These are phyloP conservation scores for Andrena trimmerana DNA, from an alignment of 2,888 invertebrate species.

Conservation along the genomic window DNA sequence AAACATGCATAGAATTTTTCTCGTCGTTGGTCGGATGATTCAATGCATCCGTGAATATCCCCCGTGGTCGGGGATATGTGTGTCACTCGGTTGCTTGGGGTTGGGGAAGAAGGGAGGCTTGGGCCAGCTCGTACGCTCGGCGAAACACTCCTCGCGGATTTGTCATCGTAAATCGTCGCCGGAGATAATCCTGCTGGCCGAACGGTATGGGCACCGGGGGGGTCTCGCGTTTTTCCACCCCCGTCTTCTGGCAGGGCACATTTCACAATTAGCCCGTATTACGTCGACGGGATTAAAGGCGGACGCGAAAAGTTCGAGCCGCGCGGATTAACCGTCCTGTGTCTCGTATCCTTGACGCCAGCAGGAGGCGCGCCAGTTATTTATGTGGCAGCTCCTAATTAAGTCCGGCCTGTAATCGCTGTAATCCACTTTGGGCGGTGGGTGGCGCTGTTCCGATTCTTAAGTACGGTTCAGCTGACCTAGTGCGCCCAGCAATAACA, in stretches of 20 bases:
- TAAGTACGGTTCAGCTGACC: constrained; percentile 58
- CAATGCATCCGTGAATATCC: constrained; percentile 51
- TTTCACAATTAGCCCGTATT: constrained; percentile 65
- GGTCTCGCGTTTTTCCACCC: constrained; percentile 25
- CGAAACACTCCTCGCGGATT: constrained; percentile 53
- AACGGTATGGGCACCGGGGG: background rate
- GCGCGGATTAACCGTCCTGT: constrained; percentile 50
- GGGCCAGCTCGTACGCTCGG: background rate
- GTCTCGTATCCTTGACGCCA: constrained; percentile 64
- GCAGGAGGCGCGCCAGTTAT: constrained; percentile 58
- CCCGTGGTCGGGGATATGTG: constrained; percentile 23
- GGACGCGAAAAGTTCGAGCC: constrained; percentile 60
- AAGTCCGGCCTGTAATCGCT: constrained; percentile 65
- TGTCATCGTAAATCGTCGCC: constrained; percentile 61
- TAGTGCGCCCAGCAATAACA: constrained; percentile 61
- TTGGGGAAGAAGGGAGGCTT: background rate
- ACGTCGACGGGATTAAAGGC: constrained; percentile 65
- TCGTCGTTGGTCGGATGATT: constrained; percentile 46
- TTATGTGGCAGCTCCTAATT: constrained; percentile 71
- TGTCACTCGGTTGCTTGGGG: constrained; percentile 23
- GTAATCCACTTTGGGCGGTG: constrained; percentile 70
- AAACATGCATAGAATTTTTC: constrained; percentile 61
- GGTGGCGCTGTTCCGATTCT: constrained; percentile 53
- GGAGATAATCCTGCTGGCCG: constrained; percentile 39
- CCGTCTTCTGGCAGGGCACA: constrained; percentile 45